Conservation (phyloP, 2,797 vertebrate species). For the Phataginus tetradactyla region DNA sequence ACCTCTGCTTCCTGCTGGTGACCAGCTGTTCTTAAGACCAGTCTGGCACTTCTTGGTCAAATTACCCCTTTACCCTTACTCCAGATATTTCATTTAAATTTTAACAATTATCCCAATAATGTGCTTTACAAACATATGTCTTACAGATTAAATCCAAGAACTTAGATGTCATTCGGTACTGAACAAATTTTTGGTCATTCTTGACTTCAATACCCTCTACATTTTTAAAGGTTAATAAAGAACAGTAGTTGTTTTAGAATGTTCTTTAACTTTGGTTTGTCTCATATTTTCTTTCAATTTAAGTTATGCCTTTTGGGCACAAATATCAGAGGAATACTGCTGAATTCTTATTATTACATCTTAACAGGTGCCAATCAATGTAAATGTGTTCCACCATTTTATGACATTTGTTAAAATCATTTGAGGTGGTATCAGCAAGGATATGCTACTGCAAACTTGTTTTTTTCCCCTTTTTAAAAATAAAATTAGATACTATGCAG, state of each 20-base stretch:
- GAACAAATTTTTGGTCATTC: background rate
- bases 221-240: background rate
- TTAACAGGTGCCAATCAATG: background rate
- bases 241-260: background rate
- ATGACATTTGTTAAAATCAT: background rate
- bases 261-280: background rate
- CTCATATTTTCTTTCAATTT: background rate
- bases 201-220: background rate
- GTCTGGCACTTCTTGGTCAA: background rate
- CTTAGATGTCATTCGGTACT: background rate
- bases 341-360: background rate
- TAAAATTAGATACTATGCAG: background rate
- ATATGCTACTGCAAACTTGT: background rate
- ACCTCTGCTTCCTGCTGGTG: background rate
- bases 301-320: background rate
- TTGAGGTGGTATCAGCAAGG: background rate
- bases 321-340: background rate
- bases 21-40: background rate
- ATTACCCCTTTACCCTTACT: background rate
- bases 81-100: background rate
- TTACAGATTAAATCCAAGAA: too few species aligned
- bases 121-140: background rate
- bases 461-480: background rate
- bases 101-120: background rate
- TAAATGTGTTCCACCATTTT: background rate